A percentile compares a stretch with the other conserved stretches of the same genome.
Evolutionary conservation across 2,797 vertebrate genomes (phyloP).

Genomic region (Spatula versicolor): DNA sequence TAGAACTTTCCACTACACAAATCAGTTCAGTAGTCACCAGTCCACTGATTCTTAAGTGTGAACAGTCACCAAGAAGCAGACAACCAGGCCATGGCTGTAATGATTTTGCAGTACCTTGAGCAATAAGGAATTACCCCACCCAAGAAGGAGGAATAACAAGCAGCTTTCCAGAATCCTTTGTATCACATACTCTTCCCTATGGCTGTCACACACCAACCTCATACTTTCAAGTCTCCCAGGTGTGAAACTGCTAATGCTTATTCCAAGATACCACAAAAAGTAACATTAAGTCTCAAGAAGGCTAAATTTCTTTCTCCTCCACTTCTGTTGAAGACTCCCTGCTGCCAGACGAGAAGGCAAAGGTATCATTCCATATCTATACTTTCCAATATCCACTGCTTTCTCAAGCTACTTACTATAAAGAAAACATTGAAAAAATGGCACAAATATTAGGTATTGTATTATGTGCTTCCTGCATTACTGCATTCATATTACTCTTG

Average conservation of each 20-base stretch:
- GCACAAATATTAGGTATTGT: not conserved
- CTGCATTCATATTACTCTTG: not conserved
- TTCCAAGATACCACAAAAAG: not conserved
- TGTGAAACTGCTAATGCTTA: not conserved
- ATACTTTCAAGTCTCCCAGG: not conserved
- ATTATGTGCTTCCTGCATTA: not conserved
- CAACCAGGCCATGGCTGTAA: not conserved
- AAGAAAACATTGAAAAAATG: not conserved
- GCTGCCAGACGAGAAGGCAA: not conserved
- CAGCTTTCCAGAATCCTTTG: not conserved
- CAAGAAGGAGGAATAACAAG: not conserved
- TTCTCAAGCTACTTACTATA: not conserved
- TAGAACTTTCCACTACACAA: not conserved
- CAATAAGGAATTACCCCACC: not conserved
- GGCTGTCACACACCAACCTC: not conserved
- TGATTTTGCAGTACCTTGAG: not conserved
- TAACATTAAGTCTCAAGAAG: not conserved
- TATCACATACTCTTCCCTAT: not conserved
- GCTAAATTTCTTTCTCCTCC: not conserved
- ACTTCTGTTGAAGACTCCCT: not conserved
- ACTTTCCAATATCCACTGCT: not conserved
- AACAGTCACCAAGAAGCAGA: not conserved
- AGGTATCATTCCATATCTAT: not conserved
- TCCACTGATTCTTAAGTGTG: not conserved
- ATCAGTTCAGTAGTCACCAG: not conserved